Conservation (phyloP, 2,797 vertebrate species). For the Sebastes oblongus region DNA sequence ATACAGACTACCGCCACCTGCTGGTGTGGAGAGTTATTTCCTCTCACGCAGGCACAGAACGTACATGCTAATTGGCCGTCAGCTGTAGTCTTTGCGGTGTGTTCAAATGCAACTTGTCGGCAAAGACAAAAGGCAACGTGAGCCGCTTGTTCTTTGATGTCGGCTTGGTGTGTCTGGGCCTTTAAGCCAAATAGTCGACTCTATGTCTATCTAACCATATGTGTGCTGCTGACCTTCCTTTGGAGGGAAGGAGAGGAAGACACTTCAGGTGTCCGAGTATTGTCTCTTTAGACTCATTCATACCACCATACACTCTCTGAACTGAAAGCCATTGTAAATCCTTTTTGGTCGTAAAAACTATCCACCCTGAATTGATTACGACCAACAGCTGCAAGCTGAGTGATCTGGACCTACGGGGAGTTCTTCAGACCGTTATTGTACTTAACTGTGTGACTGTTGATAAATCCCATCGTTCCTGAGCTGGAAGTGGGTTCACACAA, state of each 20-base stretch:
- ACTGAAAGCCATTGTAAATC: neutral
- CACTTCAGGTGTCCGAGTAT: too few species aligned
- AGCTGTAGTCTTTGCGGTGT: too few species aligned
- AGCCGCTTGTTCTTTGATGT: too few species aligned
- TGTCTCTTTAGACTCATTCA: too few species aligned
- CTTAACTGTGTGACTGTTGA: neutral
- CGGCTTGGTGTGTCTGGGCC: too few species aligned
- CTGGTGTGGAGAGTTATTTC: too few species aligned
- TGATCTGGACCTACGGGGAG: neutral
- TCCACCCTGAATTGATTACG: neutral
- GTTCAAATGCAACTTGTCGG: too few species aligned
- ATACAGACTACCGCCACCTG: too few species aligned
- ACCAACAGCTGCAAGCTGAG: neutral
- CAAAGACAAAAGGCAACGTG: too few species aligned
- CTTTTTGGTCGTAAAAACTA: neutral
- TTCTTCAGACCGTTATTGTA: neutral
- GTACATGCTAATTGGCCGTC: too few species aligned
- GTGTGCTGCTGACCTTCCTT: neutral
- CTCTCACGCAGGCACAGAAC: too few species aligned
- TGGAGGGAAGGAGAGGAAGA: neutral
- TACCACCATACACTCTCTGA: neutral
- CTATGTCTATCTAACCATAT: neutral
- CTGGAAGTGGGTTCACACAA: neutral
- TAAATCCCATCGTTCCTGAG: neutral
- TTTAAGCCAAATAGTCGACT: neutral